A percentile compares a stretch with the other conserved stretches of the same genome.
These are phyloP conservation scores for Kryptolebias ocellatus DNA, from an alignment of 2,797 vertebrate species.

Conservation along the genomic window DNA sequence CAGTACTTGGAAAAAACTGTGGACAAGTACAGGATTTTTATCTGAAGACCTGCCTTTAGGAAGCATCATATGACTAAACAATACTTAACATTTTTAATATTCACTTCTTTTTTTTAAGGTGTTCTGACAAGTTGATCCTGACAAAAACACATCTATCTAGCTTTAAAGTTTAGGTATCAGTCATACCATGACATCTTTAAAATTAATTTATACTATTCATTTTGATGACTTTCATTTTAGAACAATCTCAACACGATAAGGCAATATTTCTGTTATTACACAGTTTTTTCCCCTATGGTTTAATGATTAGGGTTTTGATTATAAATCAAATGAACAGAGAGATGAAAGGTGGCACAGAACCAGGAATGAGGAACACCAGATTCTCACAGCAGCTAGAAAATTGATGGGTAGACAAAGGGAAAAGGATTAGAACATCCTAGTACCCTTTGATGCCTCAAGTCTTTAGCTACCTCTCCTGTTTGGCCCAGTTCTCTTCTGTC, in stretches of 20 bases:
- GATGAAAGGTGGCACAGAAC: slow-evolving; percentile 35
- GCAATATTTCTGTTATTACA: background rate
- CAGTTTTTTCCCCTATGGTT: background rate
- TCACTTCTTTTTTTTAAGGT: too few relatives aligned
- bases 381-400: slow-evolving; percentile 28
- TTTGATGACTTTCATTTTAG: slow-evolving; percentile 4
- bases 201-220: too few relatives aligned
- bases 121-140: background rate
- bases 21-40: too few relatives aligned
- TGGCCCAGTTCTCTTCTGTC: slow-evolving; percentile 52
- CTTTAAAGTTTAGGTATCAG: background rate
- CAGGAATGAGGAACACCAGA: slow-evolving; percentile 27
- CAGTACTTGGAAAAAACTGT: too few relatives aligned
- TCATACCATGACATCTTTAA: background rate
- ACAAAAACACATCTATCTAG: background rate
- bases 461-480: slow-evolving; percentile 53
- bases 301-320: slow-evolving; percentile 35
- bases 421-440: slow-evolving; percentile 52
- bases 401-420: slow-evolving; percentile 41
- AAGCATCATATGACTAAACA: too few relatives aligned
- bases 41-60: too few relatives aligned
- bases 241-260: slow-evolving; percentile 6
- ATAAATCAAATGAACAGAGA: slow-evolving; percentile 34
- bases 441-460: slow-evolving; percentile 58
- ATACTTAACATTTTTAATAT: too few relatives aligned